phyloP scores from a whole-genome alignment of 2,113 vertebrate genomes.

The Sorex fumeus region DNA sequence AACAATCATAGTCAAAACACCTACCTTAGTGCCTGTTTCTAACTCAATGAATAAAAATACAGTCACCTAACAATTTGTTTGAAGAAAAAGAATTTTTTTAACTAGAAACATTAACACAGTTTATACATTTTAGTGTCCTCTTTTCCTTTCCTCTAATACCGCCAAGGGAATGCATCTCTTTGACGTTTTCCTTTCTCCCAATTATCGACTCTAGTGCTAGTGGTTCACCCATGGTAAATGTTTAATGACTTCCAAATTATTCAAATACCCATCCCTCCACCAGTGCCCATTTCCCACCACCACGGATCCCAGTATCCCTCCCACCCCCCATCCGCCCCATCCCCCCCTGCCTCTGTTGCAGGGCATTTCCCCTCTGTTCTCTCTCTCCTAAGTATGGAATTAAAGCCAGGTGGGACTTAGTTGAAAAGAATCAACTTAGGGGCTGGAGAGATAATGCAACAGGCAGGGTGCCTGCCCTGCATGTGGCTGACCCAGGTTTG shows the following conservation, averaged over 20 bases:
- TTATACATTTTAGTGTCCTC: slow-evolving; percentile 2
- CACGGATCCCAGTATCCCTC: too few relatives aligned
- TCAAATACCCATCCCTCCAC: too few relatives aligned
- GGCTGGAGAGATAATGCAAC: too few relatives aligned
- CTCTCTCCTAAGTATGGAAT: slow-evolving; percentile 17
- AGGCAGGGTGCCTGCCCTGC: too few relatives aligned
- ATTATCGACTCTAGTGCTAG: neutral
- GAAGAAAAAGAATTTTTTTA: neutral
- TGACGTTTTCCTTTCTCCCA: neutral
- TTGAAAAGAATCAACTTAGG: slow-evolving; percentile 6
- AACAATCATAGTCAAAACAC: slow-evolving; percentile 34
- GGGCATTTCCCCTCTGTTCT: too few relatives aligned
- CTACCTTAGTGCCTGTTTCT: slow-evolving; percentile 25
- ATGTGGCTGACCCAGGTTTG: too few relatives aligned
- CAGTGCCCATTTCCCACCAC: too few relatives aligned
- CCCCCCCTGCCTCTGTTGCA: too few relatives aligned
- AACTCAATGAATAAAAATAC: slow-evolving; percentile 64
- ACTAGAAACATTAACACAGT: neutral
- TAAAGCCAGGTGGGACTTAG: neutral
- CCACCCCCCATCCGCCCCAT: too few relatives aligned
- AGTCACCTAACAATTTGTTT: slow-evolving; percentile 34
- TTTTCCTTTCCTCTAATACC: slow-evolving; percentile 5
- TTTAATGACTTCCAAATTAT: slow-evolving; percentile 21
- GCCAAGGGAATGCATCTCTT: neutral
- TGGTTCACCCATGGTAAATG: neutral